A percentile compares a stretch with the other conserved stretches of the same genome.
These are phyloP conservation scores for Sarcophaga subvicina DNA, from an alignment of 2,888 invertebrate genomes.

Conservation along the genomic window DNA sequence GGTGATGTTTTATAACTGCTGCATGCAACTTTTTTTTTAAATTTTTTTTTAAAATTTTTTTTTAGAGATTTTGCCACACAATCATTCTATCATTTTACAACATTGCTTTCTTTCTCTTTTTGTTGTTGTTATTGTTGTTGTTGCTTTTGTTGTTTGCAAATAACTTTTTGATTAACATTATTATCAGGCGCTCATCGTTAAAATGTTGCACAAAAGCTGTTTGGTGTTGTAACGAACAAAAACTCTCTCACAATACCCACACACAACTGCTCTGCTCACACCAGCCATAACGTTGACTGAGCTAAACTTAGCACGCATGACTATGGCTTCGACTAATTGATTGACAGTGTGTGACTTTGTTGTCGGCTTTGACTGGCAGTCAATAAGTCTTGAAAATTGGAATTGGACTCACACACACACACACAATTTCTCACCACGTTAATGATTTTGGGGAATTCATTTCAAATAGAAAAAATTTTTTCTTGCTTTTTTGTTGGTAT, in stretches of 20 bases:
- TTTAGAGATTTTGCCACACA: background rate
- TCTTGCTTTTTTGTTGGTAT: conserved; percentile 11
- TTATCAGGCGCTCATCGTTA: conserved; percentile 38
- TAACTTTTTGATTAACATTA: conserved; percentile 62
- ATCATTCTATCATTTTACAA: background rate
- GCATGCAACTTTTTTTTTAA: background rate
- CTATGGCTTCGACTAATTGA: conserved; percentile 27
- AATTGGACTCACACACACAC: background rate
- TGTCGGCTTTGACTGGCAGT: conserved; percentile 29
- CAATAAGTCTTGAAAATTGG: conserved; percentile 1
- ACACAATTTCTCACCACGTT: background rate
- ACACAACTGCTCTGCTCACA: background rate
- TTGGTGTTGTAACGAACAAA: background rate
- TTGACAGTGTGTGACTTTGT: conserved; percentile 50
- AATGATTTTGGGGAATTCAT: conserved; percentile 55
- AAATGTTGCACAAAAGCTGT: conserved; percentile 35
- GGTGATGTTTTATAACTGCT: conserved; percentile 43
- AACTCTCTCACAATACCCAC: background rate
- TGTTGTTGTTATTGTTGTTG: background rate
- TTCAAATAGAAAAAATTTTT: conserved; percentile 1
- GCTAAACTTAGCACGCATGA: background rate
- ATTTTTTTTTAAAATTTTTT: background rate
- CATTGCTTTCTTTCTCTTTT: background rate
- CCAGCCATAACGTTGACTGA: background rate
- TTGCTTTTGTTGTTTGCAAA: conserved; percentile 13